Conservation (phyloP, 1,140 invertebrate genomes). For the Popillia japonica region DNA sequence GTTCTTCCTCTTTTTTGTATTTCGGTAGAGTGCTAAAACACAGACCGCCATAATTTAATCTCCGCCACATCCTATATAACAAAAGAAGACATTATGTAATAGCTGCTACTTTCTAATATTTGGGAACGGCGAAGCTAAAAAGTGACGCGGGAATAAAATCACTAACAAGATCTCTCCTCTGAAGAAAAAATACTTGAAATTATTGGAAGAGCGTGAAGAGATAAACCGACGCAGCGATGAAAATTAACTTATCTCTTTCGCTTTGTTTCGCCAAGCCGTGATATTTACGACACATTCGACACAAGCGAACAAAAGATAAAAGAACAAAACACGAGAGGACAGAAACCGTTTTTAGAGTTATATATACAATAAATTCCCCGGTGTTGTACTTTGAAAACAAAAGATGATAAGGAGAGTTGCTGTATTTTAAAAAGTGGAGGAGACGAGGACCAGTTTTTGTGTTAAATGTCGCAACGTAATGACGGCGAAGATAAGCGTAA, state of each 20-base stretch:
- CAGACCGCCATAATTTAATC: too few species aligned
- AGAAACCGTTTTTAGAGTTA: neutral
- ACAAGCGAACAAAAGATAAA: constrained; percentile 7
- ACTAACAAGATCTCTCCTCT: neutral
- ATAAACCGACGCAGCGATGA: constrained; percentile 2
- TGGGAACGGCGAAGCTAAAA: neutral
- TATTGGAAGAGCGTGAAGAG: neutral
- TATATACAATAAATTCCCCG: constrained; percentile 17
- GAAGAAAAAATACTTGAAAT: neutral
- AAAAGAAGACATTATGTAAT: too few species aligned
- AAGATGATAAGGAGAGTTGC: neutral
- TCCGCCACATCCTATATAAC: too few species aligned
- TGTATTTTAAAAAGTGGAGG: neutral
- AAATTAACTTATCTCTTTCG: constrained; percentile 20
- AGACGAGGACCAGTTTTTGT: neutral
- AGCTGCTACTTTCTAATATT: neutral
- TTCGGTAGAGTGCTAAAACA: too few species aligned
- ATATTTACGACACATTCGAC: constrained; percentile 34
- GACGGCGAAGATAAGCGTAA: neutral
- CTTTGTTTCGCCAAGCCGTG: neutral
- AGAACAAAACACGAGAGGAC: neutral
- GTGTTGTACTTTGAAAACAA: constrained; percentile 15
- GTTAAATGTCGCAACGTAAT: constrained; percentile 6
- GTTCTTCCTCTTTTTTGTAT: too few species aligned
- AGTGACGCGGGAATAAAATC: constrained; percentile 12